Percentiles rank a stretch among this genome's conserved stretches.
Conservation (phyloP, 2,113 vertebrate species). For the Calonectris borealis region DNA sequence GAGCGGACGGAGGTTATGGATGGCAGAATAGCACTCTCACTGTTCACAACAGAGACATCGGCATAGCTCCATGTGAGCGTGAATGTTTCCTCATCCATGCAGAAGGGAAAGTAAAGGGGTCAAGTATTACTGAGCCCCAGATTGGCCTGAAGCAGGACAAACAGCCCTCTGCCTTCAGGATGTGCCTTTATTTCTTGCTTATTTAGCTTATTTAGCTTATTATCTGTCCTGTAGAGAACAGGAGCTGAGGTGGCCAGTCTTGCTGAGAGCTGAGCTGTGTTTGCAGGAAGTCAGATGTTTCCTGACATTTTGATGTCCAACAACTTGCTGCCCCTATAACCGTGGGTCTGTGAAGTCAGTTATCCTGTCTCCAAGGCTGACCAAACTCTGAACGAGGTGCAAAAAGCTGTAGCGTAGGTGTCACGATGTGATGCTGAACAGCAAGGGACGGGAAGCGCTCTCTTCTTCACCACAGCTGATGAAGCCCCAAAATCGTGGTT, state of each 20-base stretch:
- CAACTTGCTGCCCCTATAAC: neutral
- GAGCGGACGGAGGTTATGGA: neutral
- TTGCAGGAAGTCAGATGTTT: neutral
- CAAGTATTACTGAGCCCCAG: neutral
- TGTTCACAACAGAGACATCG: neutral
- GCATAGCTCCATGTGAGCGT: fast-evolving
- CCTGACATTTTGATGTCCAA: neutral
- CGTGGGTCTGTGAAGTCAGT: fast-evolving
- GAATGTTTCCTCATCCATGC: neutral
- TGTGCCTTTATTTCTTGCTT: neutral
- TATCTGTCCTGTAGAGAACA: neutral
- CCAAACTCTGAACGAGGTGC: neutral
- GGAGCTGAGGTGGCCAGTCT: neutral
- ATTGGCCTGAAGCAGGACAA: neutral
- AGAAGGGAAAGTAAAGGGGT: neutral
- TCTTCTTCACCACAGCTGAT: neutral
- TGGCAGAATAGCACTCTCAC: neutral
- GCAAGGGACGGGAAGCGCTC: neutral
- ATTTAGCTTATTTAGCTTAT: neutral
- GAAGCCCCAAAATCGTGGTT: neutral
- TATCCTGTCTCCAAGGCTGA: neutral
- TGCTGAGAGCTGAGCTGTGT: neutral
- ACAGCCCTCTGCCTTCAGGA: neutral
- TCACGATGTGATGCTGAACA: fast-evolving
- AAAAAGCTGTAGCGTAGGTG: neutral